Conservation (phyloP, 2,113 vertebrate species). For the Petrocephalus microphthalmus region DNA sequence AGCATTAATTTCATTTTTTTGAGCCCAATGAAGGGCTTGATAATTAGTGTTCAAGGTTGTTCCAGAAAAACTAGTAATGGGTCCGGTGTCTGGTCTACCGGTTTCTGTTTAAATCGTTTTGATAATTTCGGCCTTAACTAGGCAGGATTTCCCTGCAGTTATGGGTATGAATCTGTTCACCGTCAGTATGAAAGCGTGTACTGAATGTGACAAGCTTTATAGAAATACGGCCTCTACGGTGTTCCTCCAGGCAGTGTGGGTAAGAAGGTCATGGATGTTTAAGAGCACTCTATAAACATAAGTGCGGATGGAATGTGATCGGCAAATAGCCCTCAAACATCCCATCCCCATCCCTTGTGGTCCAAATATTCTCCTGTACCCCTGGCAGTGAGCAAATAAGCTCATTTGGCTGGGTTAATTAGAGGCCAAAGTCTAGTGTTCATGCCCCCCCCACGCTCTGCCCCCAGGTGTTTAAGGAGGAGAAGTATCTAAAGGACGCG, state of each 20-base stretch:
- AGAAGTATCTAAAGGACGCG: constrained; percentile 93
- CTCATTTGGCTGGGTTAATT: neutral
- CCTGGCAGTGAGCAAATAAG: neutral
- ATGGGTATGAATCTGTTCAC: neutral
- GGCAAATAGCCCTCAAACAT: neutral
- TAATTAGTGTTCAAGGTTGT: neutral
- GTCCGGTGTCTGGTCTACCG: neutral
- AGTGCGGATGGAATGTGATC: neutral
- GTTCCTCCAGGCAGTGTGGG: neutral
- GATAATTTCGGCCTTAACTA: neutral
- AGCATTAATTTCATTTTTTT: neutral
- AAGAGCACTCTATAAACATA: neutral
- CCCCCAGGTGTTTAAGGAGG: constrained; percentile 83
- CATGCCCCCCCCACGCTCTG: neutral
- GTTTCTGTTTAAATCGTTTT: neutral
- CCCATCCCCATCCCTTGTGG: neutral
- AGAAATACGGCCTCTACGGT: neutral
- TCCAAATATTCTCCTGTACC: neutral
- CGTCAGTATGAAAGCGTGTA: neutral
- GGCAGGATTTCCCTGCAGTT: neutral
- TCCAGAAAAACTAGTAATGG: neutral
- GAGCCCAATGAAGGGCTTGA: neutral
- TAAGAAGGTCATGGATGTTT: neutral
- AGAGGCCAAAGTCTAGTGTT: neutral
- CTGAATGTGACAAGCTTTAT: neutral